Percentiles rank a stretch among this genome's conserved stretches.
phyloP scores from a whole-genome alignment of 1,140 invertebrate species.

The Hypsibius dujardini region DNA sequence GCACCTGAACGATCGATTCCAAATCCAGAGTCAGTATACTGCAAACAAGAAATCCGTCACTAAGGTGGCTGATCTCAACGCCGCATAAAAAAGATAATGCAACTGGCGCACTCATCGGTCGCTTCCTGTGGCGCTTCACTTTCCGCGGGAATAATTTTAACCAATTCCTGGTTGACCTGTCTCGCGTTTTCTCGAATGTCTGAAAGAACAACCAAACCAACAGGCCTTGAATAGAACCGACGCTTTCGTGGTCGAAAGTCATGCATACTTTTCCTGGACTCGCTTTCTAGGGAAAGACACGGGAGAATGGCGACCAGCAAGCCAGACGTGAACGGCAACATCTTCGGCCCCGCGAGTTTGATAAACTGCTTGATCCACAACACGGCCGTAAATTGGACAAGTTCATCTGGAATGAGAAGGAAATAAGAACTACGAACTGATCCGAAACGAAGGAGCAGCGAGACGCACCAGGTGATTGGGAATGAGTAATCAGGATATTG shows the following conservation, averaged over 20 bases:
- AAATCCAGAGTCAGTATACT: conserved; percentile 42
- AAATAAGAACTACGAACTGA: conserved; percentile 4
- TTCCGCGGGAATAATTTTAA: conserved; percentile 24
- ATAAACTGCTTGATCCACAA: conserved; percentile 90
- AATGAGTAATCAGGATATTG: conserved; percentile 79
- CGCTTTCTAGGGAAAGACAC: conserved; percentile 52
- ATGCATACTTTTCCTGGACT: conserved; percentile 48
- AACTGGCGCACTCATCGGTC: conserved; percentile 21
- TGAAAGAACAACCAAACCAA: conserved; percentile 26
- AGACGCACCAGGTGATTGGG: conserved; percentile 53
- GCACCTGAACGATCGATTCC: conserved; percentile 58
- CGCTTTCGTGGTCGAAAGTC: conserved; percentile 9
- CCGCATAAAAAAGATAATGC: too few species aligned
- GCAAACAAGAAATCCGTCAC: conserved; percentile 17
- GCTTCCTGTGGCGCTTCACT: conserved; percentile 28
- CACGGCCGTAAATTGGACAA: conserved; percentile 63
- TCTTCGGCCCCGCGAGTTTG: conserved; percentile 51
- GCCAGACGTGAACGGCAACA: conserved; percentile 71
- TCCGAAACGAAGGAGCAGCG: conserved; percentile 16
- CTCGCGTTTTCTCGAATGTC: conserved; percentile 71
- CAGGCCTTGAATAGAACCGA: not conserved
- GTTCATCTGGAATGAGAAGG: conserved; percentile 23
- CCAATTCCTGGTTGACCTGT: conserved; percentile 51
- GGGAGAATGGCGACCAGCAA: conserved; percentile 77
- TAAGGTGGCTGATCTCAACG: too few species aligned